phyloP scores from a whole-genome alignment of 2,113 vertebrate genomes.

The Vidua chalybeata region DNA sequence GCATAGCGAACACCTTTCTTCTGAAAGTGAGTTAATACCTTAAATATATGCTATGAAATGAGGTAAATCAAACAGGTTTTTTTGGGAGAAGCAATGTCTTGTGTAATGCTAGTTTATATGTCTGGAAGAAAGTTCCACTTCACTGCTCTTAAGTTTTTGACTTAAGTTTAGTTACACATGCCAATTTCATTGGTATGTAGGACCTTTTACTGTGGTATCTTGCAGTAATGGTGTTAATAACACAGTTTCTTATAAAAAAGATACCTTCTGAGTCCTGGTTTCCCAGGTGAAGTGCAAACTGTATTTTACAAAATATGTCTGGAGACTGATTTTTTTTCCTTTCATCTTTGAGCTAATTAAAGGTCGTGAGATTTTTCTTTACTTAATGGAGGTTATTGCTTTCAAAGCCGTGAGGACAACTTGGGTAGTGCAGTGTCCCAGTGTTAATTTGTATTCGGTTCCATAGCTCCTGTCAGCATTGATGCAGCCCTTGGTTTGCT shows the following conservation, averaged over 20 bases:
- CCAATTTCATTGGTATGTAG: neutral
- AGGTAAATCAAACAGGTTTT: neutral
- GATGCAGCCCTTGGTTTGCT: neutral
- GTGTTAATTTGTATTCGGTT: neutral
- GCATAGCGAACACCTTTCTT: neutral
- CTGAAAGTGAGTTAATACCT: neutral
- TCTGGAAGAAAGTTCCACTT: neutral
- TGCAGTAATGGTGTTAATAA: neutral
- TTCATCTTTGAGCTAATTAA: neutral
- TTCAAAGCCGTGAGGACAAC: neutral
- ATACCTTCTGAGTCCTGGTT: neutral
- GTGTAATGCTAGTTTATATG: neutral
- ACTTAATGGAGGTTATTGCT: neutral
- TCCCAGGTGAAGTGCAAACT: neutral
- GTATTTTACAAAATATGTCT: neutral
- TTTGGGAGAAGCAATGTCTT: neutral
- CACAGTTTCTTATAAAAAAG: neutral
- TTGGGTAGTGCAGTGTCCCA: neutral
- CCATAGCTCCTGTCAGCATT: neutral
- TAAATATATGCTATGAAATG: neutral
- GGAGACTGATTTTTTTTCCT: neutral
- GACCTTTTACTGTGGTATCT: neutral
- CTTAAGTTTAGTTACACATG: neutral
- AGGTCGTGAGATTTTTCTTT: neutral
- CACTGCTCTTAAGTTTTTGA: neutral